These are phyloP conservation scores for Neoarius graeffei DNA, from an alignment of 2,113 vertebrate species.

Conservation along the genomic window DNA sequence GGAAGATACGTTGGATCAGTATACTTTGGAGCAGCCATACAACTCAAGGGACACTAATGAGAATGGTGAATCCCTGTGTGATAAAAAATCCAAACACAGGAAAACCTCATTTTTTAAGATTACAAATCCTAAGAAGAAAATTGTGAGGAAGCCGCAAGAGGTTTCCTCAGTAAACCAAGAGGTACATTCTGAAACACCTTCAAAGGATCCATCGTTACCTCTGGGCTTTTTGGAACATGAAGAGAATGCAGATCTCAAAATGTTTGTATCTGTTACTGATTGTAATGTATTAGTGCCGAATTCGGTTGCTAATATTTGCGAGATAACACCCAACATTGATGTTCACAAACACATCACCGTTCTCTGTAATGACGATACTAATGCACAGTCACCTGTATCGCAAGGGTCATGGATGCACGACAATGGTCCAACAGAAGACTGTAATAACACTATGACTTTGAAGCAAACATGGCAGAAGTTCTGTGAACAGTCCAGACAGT, in stretches of 20 bases:
- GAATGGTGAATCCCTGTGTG: constrained; percentile 49
- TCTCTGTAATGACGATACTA: constrained; percentile 53
- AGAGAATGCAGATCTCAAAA: constrained; percentile 55
- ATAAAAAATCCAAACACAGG: constrained; percentile 29
- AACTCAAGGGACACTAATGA: constrained; percentile 51
- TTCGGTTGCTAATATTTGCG: constrained; percentile 61
- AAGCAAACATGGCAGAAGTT: constrained; percentile 83
- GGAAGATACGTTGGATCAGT: constrained; percentile 66
- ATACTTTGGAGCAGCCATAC: constrained; percentile 67
- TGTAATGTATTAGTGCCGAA: constrained; percentile 63
- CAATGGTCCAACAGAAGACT: constrained; percentile 57
- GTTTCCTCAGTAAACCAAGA: constrained; percentile 58
- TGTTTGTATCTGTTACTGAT: constrained; percentile 49
- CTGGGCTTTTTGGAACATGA: constrained; percentile 51
- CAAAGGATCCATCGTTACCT: constrained; percentile 59
- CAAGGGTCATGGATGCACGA: constrained; percentile 62
- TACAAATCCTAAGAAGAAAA: constrained; percentile 43
- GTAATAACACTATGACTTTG: constrained; percentile 67
- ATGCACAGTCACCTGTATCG: constrained; percentile 46
- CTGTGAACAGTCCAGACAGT: constrained; percentile 74
- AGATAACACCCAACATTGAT: constrained; percentile 65
- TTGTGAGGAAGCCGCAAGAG: constrained; percentile 40
- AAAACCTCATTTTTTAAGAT: constrained; percentile 49
- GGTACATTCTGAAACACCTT: constrained; percentile 48
- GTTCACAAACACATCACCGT: constrained; percentile 69